Percentiles rank a stretch among this genome's conserved stretches.
phyloP scores from a whole-genome alignment of 1,140 invertebrate genomes.

The Elymnias hypermnestra region DNA sequence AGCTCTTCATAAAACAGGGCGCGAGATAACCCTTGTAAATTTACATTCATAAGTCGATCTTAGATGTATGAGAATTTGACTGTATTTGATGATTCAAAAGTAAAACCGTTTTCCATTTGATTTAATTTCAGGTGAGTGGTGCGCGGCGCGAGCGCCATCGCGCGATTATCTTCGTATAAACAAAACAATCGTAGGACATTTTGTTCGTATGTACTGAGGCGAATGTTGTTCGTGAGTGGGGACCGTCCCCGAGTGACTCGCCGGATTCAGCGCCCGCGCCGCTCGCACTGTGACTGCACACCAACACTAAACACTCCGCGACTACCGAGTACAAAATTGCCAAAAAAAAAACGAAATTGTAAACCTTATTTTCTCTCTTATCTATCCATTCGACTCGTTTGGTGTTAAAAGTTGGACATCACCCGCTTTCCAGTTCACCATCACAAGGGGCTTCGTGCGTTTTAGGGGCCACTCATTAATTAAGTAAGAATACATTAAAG shows the following conservation, averaged over 20 bases:
- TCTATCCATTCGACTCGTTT: slow-evolving; percentile 21
- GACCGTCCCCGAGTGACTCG: slow-evolving; percentile 34
- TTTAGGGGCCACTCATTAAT: no score
- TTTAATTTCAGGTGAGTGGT: slow-evolving; percentile 32
- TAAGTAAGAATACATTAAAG: no score
- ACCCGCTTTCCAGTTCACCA: slow-evolving; percentile 25
- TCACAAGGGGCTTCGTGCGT: slow-evolving; percentile 28
- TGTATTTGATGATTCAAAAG: no score
- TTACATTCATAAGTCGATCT: no score
- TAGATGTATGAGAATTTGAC: no score
- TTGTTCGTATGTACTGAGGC: slow-evolving; percentile 67
- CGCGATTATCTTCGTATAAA: slow-evolving; percentile 39
- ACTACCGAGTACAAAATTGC: slow-evolving; percentile 72
- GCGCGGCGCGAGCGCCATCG: no score
- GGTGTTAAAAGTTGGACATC: slow-evolving; percentile 21
- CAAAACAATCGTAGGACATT: slow-evolving; percentile 60
- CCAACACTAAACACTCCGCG: slow-evolving; percentile 35
- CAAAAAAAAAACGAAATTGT: slow-evolving; percentile 50
- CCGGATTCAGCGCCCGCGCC: slow-evolving; percentile 40
- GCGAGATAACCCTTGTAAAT: no score
- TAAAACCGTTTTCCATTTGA: no score
- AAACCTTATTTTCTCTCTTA: slow-evolving; percentile 37
- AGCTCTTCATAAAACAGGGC: no score
- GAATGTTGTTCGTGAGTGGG: slow-evolving; percentile 57
- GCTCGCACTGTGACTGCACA: slow-evolving; percentile 29